Evolutionary conservation across 2,888 invertebrate genomes (phyloP).

Genomic region (Hylaea fasciaria): DNA sequence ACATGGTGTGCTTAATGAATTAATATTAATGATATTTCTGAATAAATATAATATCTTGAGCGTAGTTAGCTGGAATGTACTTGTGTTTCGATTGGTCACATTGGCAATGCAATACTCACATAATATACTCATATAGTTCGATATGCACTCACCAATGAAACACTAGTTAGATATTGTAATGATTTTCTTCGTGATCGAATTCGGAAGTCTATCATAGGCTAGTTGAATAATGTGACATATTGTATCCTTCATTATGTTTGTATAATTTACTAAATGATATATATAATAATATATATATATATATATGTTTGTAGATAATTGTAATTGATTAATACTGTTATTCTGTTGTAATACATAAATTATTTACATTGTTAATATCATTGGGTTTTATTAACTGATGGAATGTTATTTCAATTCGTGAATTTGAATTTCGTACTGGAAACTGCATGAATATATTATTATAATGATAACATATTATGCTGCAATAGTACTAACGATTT

Average conservation of each 20-base stretch:
- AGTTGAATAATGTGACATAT: conserved; percentile 81
- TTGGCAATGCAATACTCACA: conserved; percentile 74
- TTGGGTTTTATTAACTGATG: conserved; percentile 50
- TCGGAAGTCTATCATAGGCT: conserved; percentile 84
- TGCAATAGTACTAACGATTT: too few species aligned
- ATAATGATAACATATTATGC: too few species aligned
- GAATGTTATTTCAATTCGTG: not conserved
- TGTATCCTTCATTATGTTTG: conserved; percentile 66
- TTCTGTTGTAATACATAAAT: conserved; percentile 41
- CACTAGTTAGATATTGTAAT: conserved; percentile 83
- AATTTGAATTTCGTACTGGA: too few species aligned
- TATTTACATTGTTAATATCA: conserved; percentile 40
- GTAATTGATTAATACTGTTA: conserved; percentile 50
- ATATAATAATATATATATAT: conserved; percentile 49
- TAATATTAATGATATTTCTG: conserved; percentile 64
- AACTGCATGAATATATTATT: too few species aligned
- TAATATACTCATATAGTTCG: conserved; percentile 77
- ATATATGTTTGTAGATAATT: conserved; percentile 47
- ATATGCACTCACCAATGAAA: conserved; percentile 78
- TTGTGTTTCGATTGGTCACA: conserved; percentile 74
- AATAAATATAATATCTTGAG: conserved; percentile 70
- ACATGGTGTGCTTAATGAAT: conserved; percentile 54
- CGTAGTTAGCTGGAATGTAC: conserved; percentile 80
- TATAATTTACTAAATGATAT: conserved; percentile 59
- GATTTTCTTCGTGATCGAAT: conserved; percentile 84